phyloP scores from a whole-genome alignment of 2,888 invertebrate genomes.

The Himalopsyche kuldschensis region DNA sequence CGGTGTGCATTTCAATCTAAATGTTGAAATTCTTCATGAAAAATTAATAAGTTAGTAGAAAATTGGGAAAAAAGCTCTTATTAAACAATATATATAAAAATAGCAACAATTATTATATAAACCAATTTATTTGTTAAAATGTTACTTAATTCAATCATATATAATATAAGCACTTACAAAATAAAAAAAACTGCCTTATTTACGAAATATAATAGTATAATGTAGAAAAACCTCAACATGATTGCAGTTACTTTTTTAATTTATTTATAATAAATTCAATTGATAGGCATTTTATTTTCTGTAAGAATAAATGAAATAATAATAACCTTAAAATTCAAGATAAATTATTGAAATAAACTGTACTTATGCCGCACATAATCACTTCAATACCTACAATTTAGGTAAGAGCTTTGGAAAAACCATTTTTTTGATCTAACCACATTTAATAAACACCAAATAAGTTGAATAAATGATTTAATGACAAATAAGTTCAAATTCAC shows the following conservation, averaged over 20 bases:
- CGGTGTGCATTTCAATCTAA: neutral
- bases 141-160: constrained; percentile 34
- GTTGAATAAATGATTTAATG: no score
- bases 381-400: neutral
- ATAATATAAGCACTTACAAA: neutral
- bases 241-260: neutral
- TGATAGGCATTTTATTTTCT: neutral
- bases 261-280: neutral
- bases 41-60: constrained; percentile 24
- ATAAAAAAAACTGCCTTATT: neutral
- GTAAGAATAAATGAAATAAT: no score
- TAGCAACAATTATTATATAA: constrained; percentile 33
- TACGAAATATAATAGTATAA: neutral
- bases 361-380: no score
- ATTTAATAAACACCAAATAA: no score
- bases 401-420: no score
- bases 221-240: neutral
- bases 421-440: no score
- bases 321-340: neutral
- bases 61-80: constrained; percentile 16
- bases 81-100: constrained; percentile 13
- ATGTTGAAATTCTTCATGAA: neutral
- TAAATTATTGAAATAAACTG: no score
- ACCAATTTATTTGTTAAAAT: constrained; percentile 39
- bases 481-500: no score